Base-by-base conservation (phyloP, 2,888 invertebrate genomes). In the Lampropteryx suffumata region DNA sequence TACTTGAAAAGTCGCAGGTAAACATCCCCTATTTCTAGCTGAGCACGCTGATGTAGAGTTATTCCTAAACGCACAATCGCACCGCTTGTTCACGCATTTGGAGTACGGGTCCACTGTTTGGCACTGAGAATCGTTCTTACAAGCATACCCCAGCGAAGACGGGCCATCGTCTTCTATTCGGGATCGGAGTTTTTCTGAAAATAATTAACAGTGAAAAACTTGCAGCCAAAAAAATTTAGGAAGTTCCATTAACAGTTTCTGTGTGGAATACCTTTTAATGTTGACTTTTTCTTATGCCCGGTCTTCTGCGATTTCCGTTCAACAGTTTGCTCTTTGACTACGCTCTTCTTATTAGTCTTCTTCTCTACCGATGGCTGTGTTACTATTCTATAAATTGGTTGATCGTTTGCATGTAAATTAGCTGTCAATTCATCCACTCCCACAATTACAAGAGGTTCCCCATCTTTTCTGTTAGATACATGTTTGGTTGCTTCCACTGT, bases 1-100 rank as follows among this genome's bases (percentile, higher is more conserved):
- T 78, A 94, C 94, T 88, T 96, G 96, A 79, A 97, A 97, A 10
- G 97, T 97, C 52, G 96, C 96, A 10, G 94, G 92, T 61, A 95
- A 92, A 75, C 97, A 97, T 33, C 97, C 97, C 45, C 94, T 92
- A 65, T 92, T 93, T 37, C 92, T 85, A 0, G 96, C 95, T 11
- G 94, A 92, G 79, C 97, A 97, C 26, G 91, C 84, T 10, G 89
- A 90, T 35, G 93, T 93, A 14, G 91, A 89, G 57, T 93, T 93
- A 9, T 85, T 89, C 37, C 89, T 86, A 55, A 91, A 82, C 7
- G 92, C 84, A 74, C 97, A 97, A 71, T 97, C 96, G 72, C 97
- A 97, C 48, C 91, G 75, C 47, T 95, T 95, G 65, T 93, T 92
- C 17, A 92, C 78, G 76, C 97, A 97, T 47, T 93, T 86, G 0